These are phyloP conservation scores for Etheostoma nigrum DNA, from an alignment of 2,797 vertebrate species.

Conservation along the genomic window DNA sequence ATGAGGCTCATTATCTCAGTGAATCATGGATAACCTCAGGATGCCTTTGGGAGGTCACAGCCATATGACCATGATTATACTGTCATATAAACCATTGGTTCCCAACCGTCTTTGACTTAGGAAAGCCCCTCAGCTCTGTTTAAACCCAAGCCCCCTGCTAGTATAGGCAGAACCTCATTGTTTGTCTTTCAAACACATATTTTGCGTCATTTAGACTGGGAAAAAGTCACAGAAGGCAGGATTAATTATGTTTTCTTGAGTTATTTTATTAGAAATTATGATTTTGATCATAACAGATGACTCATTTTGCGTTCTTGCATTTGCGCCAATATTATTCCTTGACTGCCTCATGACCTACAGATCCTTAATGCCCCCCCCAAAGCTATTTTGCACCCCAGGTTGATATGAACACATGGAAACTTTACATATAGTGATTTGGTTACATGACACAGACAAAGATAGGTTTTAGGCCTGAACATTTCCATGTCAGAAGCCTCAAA, in stretches of 20 bases:
- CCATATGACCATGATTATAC: conserved; percentile 72
- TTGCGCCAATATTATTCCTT: conserved; percentile 37
- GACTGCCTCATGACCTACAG: conserved; percentile 39
- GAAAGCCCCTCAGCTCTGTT: conserved; percentile 53
- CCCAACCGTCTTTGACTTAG: conserved; percentile 55
- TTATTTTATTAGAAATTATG: conserved; percentile 53
- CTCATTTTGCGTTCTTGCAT: conserved; percentile 49
- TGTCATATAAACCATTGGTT: conserved; percentile 75
- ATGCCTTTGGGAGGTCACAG: conserved; percentile 71
- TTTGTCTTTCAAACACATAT: conserved; percentile 65
- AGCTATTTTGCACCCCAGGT: conserved; percentile 15
- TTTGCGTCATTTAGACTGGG: conserved; percentile 43
- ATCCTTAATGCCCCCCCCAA: conserved; percentile 9
- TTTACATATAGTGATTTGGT: conserved; percentile 25
- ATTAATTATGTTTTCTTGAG: conserved; percentile 70
- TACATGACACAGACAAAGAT: background rate
- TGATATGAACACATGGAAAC: conserved; percentile 45
- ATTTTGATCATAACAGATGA: conserved; percentile 66
- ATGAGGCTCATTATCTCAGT: conserved; percentile 78
- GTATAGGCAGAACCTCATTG: conserved; percentile 44
- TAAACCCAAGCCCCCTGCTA: conserved; percentile 40
- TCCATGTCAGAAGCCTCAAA: conserved; percentile 25
- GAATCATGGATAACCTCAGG: conserved; percentile 78
- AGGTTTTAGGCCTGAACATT: conserved; percentile 8
- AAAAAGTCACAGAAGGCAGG: conserved; percentile 41